Percentiles rank a stretch among this genome's conserved stretches.
Evolutionary conservation across 2,888 invertebrate species (phyloP).

Genomic region (Epistrophella euchroma): DNA sequence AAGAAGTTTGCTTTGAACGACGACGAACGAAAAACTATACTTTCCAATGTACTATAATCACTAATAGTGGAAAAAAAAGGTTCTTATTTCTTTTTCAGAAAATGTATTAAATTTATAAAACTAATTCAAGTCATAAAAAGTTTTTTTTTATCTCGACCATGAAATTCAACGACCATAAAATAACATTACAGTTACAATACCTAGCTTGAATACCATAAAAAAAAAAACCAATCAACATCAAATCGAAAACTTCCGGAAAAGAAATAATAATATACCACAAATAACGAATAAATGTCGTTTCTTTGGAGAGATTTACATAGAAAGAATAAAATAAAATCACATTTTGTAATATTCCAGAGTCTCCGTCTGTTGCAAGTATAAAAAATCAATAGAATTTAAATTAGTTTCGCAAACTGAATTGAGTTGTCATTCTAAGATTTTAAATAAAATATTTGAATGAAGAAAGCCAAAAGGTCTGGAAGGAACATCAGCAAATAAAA

Average conservation of each 20-base stretch:
- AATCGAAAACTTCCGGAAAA: neutral
- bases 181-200: neutral
- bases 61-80: too few relatives aligned
- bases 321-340: neutral
- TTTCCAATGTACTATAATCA: too few relatives aligned
- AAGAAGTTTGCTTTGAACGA: too few relatives aligned
- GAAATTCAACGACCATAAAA: neutral
- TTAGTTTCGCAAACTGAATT: neutral
- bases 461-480: neutral
- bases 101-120: too few relatives aligned
- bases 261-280: neutral
- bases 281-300: neutral
- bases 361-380: neutral
- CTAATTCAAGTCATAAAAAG: neutral
- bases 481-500: neutral
- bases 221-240: neutral
- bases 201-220: neutral
- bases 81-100: too few relatives aligned
- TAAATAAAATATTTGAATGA: neutral
- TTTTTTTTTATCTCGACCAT: neutral
- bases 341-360: conserved; percentile 4
- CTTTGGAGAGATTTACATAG: neutral
- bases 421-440: neutral
- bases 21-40: too few relatives aligned
- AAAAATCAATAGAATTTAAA: conserved; percentile 33